Percentiles rank a stretch among this genome's conserved stretches.
phyloP scores from a whole-genome alignment of 2,113 vertebrate genomes.

The Mustelus asterias region DNA sequence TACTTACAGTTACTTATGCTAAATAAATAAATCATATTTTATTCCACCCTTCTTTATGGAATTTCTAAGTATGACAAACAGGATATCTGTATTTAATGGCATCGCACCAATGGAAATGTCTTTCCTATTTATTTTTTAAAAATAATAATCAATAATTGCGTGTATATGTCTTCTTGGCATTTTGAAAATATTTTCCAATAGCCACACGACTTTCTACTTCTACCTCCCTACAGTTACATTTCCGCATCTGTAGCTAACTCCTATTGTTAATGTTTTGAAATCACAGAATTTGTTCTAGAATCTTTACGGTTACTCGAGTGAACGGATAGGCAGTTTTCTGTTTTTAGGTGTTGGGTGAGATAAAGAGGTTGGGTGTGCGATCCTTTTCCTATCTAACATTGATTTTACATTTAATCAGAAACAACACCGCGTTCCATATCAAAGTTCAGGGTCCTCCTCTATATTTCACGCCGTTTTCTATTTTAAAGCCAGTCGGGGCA shows the following conservation, averaged over 20 bases:
- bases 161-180: neutral
- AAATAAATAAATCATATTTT: neutral
- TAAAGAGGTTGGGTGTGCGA: neutral
- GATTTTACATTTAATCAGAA: neutral
- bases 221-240: too few relatives aligned
- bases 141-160: neutral
- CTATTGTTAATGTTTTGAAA: neutral
- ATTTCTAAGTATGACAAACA: neutral
- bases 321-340: neutral
- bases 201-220: neutral
- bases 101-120: neutral
- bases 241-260: too few relatives aligned
- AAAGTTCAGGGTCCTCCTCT: neutral
- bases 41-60: neutral
- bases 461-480: neutral
- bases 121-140: neutral
- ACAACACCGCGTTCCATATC: neutral
- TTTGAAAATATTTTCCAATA: neutral
- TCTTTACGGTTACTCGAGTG: neutral
- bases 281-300: neutral
- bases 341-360: neutral
- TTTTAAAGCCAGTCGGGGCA: neutral
- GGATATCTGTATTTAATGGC: neutral
- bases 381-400: neutral
- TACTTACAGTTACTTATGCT: neutral